These are phyloP conservation scores for Actinemys pallida DNA, from an alignment of 2,113 vertebrate genomes.

Conservation along the genomic window DNA sequence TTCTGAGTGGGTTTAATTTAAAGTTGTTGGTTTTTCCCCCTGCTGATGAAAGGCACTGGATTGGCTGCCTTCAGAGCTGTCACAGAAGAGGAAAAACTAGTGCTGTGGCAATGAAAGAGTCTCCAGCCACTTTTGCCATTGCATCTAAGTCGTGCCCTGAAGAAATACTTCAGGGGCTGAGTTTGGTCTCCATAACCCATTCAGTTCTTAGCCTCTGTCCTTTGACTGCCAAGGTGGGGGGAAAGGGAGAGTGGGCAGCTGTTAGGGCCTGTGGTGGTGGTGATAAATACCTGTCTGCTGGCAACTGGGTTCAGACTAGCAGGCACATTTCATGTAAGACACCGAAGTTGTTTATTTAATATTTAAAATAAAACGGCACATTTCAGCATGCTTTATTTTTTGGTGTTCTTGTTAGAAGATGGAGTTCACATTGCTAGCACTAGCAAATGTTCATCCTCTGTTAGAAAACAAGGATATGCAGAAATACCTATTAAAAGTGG, in stretches of 20 bases:
- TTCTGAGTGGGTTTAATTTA: not conserved
- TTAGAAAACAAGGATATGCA: fast-evolving
- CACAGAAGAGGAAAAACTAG: not conserved
- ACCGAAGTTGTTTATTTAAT: not conserved
- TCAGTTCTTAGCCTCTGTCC: fast-evolving
- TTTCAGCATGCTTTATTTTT: not conserved
- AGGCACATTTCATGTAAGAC: not conserved
- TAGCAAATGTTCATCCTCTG: not conserved
- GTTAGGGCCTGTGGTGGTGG: fast-evolving
- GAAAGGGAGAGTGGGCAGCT: fast-evolving
- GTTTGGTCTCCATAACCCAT: not conserved
- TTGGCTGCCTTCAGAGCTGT: not conserved
- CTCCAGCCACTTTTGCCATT: no score
- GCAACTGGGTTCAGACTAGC: not conserved
- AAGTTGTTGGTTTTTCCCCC: not conserved
- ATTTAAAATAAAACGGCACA: not conserved
- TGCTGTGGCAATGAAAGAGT: fast-evolving
- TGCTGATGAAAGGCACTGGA: not conserved
- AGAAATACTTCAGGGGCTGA: not conserved
- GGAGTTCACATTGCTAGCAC: not conserved
- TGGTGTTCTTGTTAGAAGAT: not conserved
- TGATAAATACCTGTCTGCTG: not conserved
- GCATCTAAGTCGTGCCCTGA: no score
- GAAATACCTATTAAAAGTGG: not conserved
- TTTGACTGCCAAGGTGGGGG: fast-evolving